Evolutionary conservation across 1,140 invertebrate species (phyloP), one percentile per base, ranked within the genome.

Genomic region (Heliconius congener): DNA sequence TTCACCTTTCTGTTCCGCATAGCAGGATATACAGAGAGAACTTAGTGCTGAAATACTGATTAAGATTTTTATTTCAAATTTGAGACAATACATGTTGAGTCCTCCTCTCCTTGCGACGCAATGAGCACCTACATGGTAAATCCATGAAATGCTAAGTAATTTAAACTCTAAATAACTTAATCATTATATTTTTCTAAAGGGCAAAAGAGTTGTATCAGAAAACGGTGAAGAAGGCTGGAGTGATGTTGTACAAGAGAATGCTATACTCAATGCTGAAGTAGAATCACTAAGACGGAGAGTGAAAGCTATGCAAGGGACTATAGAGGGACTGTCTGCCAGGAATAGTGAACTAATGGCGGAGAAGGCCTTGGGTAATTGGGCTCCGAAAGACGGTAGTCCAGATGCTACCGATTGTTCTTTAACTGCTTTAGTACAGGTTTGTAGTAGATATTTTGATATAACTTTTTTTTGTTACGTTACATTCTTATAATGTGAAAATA

Each of bases 241-340:
- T 85, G 99, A 99, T 88, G 98, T 99, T 91, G 99, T 97, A 88
- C 97, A 98, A 88, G 99, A 99, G 94, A 99, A 99, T 94, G 97
- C 97, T n/a, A 97, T 99, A 96, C 95, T 99, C 0, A 97, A 97
- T 81, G 96, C 96, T 73, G 99, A 99, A 93, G 96, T 98, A 50
- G 97, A 98, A 86, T 97, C 98, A 85, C 94, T 99, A 71, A 95
- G 98, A 66, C 97, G 97, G 9, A 94, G 99, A 80, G 96, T 99
- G 1, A 99, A 99, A 95, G 98, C 98, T 5, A 96, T 99, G 95
- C 97, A 98, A 88, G 98, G 99, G 87, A 99, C 99, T 0, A 97
- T 99, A n/a, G 98, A 99, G 79, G 96, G 96, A 34, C 90, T 99
- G n/a, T 98, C 97, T 0, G 96, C 96, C 0, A 96, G 96, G 86